phyloP scores from a whole-genome alignment of 2,888 invertebrate genomes.

The Elysia crispata region DNA sequence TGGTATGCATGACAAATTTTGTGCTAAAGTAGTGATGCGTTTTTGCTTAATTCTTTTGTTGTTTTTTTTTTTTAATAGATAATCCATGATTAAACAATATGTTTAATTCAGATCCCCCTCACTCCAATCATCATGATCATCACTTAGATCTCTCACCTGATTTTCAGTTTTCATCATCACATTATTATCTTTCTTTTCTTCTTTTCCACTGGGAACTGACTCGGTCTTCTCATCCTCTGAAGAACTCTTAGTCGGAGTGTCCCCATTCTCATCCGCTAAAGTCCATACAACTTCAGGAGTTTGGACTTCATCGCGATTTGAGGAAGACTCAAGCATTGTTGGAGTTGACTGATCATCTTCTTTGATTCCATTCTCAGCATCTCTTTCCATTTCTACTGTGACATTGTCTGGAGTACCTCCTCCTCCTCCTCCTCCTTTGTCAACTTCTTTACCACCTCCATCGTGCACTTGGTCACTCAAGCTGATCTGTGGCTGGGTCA shows the following conservation, averaged over 20 bases:
- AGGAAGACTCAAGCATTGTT: no score
- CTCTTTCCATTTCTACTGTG: neutral
- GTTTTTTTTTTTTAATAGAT: no score
- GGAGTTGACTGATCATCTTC: neutral
- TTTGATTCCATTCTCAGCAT: neutral
- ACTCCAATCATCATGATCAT: no score
- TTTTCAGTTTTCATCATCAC: neutral
- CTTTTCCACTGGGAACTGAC: slow-evolving; percentile 16
- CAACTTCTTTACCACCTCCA: neutral
- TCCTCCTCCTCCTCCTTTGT: slow-evolving; percentile 30
- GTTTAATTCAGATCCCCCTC: no score
- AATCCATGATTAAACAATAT: no score
- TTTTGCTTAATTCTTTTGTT: no score
- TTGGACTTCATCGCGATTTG: neutral
- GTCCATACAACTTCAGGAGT: slow-evolving; percentile 12
- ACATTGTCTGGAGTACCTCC: neutral
- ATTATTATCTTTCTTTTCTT: slow-evolving; percentile 14
- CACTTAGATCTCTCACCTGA: neutral
- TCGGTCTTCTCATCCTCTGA: slow-evolving; percentile 43
- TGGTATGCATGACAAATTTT: no score
- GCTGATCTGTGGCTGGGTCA: neutral
- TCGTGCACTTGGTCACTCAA: neutral
- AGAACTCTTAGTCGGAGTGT: slow-evolving; percentile 39
- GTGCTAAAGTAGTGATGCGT: no score
- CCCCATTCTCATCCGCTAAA: slow-evolving; percentile 36